A percentile compares a stretch with the other conserved stretches of the same genome.
phyloP scores from a whole-genome alignment of 2,797 vertebrate genomes.

The Ceyx erithaca region DNA sequence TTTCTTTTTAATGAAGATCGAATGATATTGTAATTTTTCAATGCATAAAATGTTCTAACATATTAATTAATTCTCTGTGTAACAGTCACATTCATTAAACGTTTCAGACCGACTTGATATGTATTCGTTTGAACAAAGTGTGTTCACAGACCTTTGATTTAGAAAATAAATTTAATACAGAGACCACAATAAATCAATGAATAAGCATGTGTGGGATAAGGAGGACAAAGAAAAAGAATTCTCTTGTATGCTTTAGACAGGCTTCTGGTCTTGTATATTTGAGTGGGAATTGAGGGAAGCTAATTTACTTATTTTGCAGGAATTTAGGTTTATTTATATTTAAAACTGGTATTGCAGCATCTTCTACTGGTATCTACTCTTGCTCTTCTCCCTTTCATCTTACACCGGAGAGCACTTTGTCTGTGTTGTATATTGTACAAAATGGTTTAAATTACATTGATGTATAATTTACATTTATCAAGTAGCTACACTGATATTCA shows the following conservation, averaged over 20 bases:
- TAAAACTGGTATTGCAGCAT: neutral
- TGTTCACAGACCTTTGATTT: slow-evolving; percentile 16
- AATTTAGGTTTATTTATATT: neutral
- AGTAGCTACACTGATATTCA: neutral
- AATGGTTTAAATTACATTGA: neutral
- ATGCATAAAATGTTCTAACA: neutral
- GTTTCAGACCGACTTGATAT: neutral
- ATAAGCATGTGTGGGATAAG: neutral
- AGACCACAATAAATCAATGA: slow-evolving; percentile 3
- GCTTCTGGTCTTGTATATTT: neutral
- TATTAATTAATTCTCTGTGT: neutral
- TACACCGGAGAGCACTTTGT: neutral
- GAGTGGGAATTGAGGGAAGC: neutral
- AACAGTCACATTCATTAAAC: neutral
- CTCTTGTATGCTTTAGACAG: neutral
- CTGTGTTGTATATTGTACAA: neutral
- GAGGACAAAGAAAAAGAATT: neutral
- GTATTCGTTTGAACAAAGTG: neutral
- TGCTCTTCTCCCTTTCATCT: neutral
- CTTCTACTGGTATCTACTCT: neutral
- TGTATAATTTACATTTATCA: neutral
- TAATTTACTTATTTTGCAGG: neutral
- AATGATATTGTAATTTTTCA: neutral
- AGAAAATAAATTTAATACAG: slow-evolving; percentile 1
- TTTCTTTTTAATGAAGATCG: neutral